Base-by-base conservation (phyloP, 2,797 vertebrate species). In the Jordanella pulchra region DNA sequence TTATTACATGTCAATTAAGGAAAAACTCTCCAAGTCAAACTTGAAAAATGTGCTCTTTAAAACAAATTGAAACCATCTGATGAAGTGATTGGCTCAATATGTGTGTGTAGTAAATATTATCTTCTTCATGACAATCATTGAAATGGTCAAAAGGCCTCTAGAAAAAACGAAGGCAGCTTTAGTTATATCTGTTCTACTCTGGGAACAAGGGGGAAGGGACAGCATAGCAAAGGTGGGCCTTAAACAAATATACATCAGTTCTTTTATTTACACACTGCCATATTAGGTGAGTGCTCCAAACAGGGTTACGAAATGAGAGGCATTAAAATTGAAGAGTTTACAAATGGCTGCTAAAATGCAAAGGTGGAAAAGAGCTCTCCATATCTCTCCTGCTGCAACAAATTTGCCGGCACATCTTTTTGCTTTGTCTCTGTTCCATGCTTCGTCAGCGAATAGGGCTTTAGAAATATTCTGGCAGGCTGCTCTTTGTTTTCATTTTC, bases 401-500 rank as follows among this genome's bases (percentile, higher is more conserved):
- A 93, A 94, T 94, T 93, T 92, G 90, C 87, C 88, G 87, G 90
- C 91, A 87, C 89, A 93, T 94, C 90, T 89, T 90, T 91, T 89
- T 87, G 87, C 93, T 94, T 94, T 94, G 93, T 94, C 91, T 93
- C 86, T 66, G 18, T 72, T 86, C 92, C 75, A 89, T 94, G 93
- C 94, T 93, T 94, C 82, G 93, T 95, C 94, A 95, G 94, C 93
- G 86, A 93, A 91, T 85, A n/a, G 61, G 60, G 91, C 94, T 93
- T 94, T 93, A 93, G 94, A 95, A 95, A 95, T 94, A 94, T 94
- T 94, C 94, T 95, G 92, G 93, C 93, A 94, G 92, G 86, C 92
- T 73, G 78, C 73, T 90, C 92, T 94, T 94, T 95, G 94, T 95
- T 95, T 95, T 94, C 91, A 89, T 94, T 94, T 92, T 91, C 89